A percentile compares a stretch with the other conserved stretches of the same genome.
Conservation (phyloP, 2,113 vertebrate species). For the Chiloscyllium plagiosum region DNA sequence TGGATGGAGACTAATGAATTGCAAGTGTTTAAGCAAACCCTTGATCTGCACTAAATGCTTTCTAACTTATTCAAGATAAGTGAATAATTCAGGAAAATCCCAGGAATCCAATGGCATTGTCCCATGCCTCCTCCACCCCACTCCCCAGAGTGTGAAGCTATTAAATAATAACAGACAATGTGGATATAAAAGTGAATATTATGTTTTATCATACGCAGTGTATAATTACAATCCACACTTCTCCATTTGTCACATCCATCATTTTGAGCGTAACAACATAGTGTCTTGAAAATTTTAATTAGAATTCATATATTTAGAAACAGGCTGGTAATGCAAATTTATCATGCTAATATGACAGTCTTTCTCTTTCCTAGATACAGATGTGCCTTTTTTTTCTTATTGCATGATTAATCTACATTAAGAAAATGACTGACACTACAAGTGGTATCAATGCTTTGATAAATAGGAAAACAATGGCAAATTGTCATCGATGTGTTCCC, state of each 20-base stretch:
- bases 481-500: conserved; percentile 11
- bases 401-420: conserved; percentile 26
- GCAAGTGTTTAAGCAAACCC: not conserved
- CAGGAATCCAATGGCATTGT: not conserved
- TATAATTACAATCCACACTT: conserved; percentile 19
- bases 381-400: not conserved
- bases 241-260: conserved; percentile 27
- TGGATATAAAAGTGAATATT: conserved; percentile 23
- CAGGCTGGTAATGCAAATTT: conserved; percentile 4
- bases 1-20: not conserved
- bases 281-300: not conserved
- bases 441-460: not conserved
- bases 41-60: not conserved
- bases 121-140: not conserved
- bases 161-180: not conserved
- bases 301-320: conserved; percentile 30
- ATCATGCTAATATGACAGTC: conserved; percentile 15
- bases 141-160: not conserved
- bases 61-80: not conserved
- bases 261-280: not conserved
- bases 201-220: not conserved
- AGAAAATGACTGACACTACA: conserved; percentile 11
- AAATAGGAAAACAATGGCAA: not conserved
- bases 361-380: not conserved
- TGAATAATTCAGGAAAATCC: not conserved